Percentiles rank a stretch among this genome's conserved stretches.
Evolutionary conservation across 2,888 invertebrate species (phyloP).

Genomic region (Hyposoter didymator): DNA sequence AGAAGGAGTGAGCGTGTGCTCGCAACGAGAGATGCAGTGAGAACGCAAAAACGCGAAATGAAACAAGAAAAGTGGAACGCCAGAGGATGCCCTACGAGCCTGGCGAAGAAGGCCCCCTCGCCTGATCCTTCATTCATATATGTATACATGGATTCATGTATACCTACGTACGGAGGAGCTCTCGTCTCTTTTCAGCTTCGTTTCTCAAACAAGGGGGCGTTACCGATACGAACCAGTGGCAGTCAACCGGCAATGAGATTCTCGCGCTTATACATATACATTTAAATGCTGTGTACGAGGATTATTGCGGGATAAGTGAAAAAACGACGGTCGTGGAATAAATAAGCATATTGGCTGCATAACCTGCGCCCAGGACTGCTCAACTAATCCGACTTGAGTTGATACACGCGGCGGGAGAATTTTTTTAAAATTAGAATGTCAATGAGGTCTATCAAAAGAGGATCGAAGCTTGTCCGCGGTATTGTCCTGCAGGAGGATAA

Average conservation of each 20-base stretch:
- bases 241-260: slow-evolving; percentile 75
- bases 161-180: slow-evolving; percentile 25
- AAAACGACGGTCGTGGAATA: neutral
- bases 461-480: neutral
- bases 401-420: slow-evolving; percentile 46
- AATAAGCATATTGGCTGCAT: slow-evolving; percentile 16
- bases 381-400: slow-evolving; percentile 46
- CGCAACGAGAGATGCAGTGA: slow-evolving; percentile 36
- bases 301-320: neutral
- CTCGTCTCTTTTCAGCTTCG: slow-evolving; percentile 67
- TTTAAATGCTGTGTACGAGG: neutral
- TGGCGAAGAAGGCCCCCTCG: slow-evolving; percentile 33
- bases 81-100: slow-evolving; percentile 22
- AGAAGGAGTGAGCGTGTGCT: slow-evolving; percentile 20
- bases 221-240: slow-evolving; percentile 79
- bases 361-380: slow-evolving; percentile 7
- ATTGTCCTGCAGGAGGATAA: neutral
- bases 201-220: slow-evolving; percentile 82
- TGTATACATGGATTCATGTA: neutral
- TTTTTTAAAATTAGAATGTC: slow-evolving; percentile 43
- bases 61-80: slow-evolving; percentile 50
- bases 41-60: slow-evolving; percentile 32
- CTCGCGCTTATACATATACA: neutral
- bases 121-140: slow-evolving; percentile 20
- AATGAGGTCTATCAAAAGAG: neutral